Evolutionary conservation across 2,797 vertebrate genomes (phyloP), one percentile per base, ranked within the genome.

Genomic region (Huso huso): DNA sequence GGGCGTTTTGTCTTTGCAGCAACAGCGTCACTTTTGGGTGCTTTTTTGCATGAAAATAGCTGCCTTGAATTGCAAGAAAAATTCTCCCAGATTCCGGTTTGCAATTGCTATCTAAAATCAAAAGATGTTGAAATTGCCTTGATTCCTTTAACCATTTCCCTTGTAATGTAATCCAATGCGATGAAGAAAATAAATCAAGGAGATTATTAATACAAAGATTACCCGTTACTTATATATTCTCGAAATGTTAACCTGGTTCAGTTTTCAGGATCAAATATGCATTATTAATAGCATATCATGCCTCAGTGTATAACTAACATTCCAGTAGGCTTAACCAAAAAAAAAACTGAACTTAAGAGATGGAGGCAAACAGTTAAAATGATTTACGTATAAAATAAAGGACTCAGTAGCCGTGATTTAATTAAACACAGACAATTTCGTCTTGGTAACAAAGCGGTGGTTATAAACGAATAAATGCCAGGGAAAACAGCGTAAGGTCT

Each of bases 291-390:
- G 52, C 48, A 51, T 51, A 60, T 68, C 70, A 53, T 73, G 79
- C 75, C 79, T 37, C 78, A 75, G 72, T 73, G 76, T 73, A 72
- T 75, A 68, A 72, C 51, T 68, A 67, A 68, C 71, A 72, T 71
- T 67, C 68, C 75, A 72, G 75, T 71, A 49, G 61, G 69, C 67
- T 74, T 58, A 83, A 78, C 78, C 80, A 11, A n/a, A 11, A 12
- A 13, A 58, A 68, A 82, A 86, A 84, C 87, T 91, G 89, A 95
- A 95, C 91, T 95, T 94, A 37, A 37, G 37, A 37, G 37, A 37
- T 37, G 37, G 37, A 37, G 37, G 37, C 37, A 37, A 37, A 37
- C 37, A 5, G 37, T 37, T 37, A 37, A 37, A 37, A 4, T 37
- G 37, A 37, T 37, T 37, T 37, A 4, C 37, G 37, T 37, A 37